A percentile compares a stretch with the other conserved stretches of the same genome.
phyloP scores from a whole-genome alignment of 2,797 vertebrate genomes.

The Gila robusta region DNA sequence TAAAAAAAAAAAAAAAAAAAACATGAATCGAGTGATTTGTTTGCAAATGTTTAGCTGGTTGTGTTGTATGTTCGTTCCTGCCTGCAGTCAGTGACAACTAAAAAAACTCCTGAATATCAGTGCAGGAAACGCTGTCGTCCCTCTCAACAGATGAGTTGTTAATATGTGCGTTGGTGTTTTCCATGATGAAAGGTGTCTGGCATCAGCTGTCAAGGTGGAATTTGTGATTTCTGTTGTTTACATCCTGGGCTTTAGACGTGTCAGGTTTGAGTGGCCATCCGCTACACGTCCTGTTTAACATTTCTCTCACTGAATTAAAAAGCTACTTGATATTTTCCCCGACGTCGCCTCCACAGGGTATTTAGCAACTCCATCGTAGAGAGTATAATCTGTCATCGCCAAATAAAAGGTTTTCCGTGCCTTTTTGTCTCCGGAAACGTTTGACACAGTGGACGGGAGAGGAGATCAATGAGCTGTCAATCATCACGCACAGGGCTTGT shows the following conservation, averaged over 20 bases:
- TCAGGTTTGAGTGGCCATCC: slow-evolving; percentile 64
- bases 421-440: slow-evolving; percentile 46
- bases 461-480: slow-evolving; percentile 54
- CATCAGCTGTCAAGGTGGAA: slow-evolving; percentile 34
- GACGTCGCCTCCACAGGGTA: slow-evolving; percentile 57
- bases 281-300: slow-evolving; percentile 68
- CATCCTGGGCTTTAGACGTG: slow-evolving; percentile 48
- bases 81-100: background rate
- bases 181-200: slow-evolving; percentile 2
- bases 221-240: slow-evolving; percentile 43
- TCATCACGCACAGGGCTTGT: slow-evolving; percentile 25
- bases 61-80: background rate
- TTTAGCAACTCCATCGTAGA: slow-evolving; percentile 57
- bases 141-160: slow-evolving; percentile 13
- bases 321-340: slow-evolving; percentile 67
- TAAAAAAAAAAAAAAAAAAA: background rate
- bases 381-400: slow-evolving; percentile 57
- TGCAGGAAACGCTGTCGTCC: background rate
- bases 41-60: background rate
- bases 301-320: slow-evolving; percentile 73
- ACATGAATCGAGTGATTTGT: background rate
- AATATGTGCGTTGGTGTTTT: slow-evolving; percentile 16
- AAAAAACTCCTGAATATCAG: background rate
- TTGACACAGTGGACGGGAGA: slow-evolving; percentile 12
- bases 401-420: slow-evolving; percentile 51